Percentiles rank a stretch among this genome's conserved stretches.
Conservation (phyloP, 1,140 invertebrate species). For the Diabrotica virgifera region DNA sequence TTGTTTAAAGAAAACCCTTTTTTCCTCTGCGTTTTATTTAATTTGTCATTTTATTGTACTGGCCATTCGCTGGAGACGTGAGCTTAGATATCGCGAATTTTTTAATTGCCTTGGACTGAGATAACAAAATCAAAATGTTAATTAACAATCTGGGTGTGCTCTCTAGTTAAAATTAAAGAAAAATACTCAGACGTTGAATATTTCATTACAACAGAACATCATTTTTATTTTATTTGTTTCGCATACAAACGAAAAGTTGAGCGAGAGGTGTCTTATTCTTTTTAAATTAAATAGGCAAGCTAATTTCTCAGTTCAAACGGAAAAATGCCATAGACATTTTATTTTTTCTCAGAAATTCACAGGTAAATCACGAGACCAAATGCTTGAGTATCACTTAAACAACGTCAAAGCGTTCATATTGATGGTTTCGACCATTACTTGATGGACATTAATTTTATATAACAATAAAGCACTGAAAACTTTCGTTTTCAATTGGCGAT, state of each 20-base stretch:
- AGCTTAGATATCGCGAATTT: slow-evolving; percentile 41
- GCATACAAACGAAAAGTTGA: slow-evolving; percentile 21
- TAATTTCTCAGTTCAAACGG: no score
- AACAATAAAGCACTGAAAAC: no score
- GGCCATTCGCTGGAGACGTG: slow-evolving; percentile 36
- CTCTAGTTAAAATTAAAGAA: slow-evolving; percentile 44
- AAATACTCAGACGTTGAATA: slow-evolving; percentile 33
- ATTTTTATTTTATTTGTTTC: slow-evolving; percentile 24
- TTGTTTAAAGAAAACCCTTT: slow-evolving; percentile 38
- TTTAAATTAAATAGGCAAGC: no score
- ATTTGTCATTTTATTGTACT: slow-evolving; percentile 44
- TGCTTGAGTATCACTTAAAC: no score
- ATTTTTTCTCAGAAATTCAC: no score
- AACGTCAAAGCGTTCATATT: no score
- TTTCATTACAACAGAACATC: slow-evolving; percentile 24
- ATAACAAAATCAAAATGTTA: slow-evolving; percentile 49
- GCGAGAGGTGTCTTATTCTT: background rate
- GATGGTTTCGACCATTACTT: no score
- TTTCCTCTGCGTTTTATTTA: slow-evolving; percentile 38
- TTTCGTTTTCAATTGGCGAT: no score
- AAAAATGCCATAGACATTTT: no score
- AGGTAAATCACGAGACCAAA: no score
- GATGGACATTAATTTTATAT: no score
- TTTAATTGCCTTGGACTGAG: slow-evolving; percentile 45
- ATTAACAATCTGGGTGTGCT: slow-evolving; percentile 46